Conservation (phyloP, 2,888 invertebrate species). For the Merodon equestris region DNA sequence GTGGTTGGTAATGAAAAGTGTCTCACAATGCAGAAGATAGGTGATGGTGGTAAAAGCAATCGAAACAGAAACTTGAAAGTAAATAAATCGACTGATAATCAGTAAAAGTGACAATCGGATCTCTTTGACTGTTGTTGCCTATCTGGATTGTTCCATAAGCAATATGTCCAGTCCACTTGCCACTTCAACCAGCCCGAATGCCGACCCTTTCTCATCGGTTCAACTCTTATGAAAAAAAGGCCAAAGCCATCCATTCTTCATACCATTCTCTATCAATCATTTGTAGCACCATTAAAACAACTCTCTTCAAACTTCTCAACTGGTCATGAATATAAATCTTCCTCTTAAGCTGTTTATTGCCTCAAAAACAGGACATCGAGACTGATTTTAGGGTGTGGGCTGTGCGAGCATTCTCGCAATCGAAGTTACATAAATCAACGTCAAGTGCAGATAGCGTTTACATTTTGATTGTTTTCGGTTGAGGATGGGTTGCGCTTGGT, state of each 20-base stretch:
- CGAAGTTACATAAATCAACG: constrained; percentile 67
- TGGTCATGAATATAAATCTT: constrained; percentile 68
- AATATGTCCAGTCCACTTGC: background rate
- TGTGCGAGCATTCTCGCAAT: constrained; percentile 55
- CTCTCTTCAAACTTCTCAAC: constrained; percentile 66
- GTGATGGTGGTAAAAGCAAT: no score
- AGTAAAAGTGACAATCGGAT: no score
- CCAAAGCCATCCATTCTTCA: constrained; percentile 28
- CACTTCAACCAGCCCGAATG: background rate
- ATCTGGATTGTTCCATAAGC: constrained; percentile 6
- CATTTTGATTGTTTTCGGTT: constrained; percentile 65
- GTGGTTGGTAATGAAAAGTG: no score
- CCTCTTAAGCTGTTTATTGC: constrained; percentile 67
- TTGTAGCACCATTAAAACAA: constrained; percentile 66
- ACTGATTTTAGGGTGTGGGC: constrained; percentile 47
- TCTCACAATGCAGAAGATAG: no score
- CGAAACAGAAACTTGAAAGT: no score
- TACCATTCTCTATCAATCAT: constrained; percentile 59
- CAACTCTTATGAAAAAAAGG: constrained; percentile 1
- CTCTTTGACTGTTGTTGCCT: no score
- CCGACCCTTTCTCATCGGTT: no score
- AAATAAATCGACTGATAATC: no score
- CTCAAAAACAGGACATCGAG: constrained; percentile 65
- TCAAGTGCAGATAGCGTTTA: constrained; percentile 66
- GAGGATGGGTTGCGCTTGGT: constrained; percentile 22